These are phyloP conservation scores for Erpornis zantholeuca DNA, from an alignment of 2,113 vertebrate species.

Conservation along the genomic window DNA sequence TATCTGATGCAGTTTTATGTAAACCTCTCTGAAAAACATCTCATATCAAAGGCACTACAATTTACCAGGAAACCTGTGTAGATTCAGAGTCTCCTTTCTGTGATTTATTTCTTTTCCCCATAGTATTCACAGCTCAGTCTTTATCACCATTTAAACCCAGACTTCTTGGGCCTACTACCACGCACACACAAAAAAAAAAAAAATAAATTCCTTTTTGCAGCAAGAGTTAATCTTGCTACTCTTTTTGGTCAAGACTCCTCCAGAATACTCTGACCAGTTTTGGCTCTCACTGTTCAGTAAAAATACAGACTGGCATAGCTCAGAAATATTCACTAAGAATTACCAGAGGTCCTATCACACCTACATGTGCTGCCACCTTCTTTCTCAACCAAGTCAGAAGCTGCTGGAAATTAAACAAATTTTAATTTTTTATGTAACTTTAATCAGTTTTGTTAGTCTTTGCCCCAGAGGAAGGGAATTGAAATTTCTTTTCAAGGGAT, in stretches of 20 bases:
- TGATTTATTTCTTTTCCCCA: not conserved
- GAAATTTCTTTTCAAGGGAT: not conserved
- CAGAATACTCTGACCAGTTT: not conserved
- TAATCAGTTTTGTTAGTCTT: fast-evolving
- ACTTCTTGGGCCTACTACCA: not conserved
- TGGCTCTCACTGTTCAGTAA: not conserved
- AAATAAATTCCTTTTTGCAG: not conserved
- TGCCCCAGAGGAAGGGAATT: not conserved
- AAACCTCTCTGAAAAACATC: not conserved
- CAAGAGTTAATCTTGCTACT: not conserved
- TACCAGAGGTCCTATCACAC: not conserved
- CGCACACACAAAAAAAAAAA: not conserved
- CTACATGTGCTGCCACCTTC: not conserved
- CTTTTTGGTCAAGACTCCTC: not conserved
- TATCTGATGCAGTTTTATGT: not conserved
- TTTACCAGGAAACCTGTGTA: not conserved
- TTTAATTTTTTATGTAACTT: not conserved
- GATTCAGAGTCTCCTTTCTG: not conserved
- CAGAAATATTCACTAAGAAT: not conserved
- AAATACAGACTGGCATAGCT: not conserved
- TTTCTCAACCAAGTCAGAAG: not conserved
- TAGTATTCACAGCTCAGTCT: not conserved
- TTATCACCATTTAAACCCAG: not conserved
- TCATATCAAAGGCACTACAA: not conserved
- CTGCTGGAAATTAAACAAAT: fast-evolving